Evolutionary conservation across 2,113 vertebrate genomes (phyloP).

Genomic region (Formicarius rufipectus): DNA sequence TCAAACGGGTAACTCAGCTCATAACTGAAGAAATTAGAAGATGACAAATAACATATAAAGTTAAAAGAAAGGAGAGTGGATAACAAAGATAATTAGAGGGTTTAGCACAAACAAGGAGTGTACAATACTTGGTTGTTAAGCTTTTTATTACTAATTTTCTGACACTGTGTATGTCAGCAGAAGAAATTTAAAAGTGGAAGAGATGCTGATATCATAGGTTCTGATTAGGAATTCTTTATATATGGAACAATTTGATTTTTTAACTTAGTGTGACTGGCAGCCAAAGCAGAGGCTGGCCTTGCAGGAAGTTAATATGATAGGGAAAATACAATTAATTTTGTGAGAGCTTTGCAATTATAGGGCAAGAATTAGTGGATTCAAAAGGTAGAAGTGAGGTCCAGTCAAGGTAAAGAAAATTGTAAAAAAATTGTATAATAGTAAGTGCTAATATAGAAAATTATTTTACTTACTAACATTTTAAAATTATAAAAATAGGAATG

Average conservation of each 20-base stretch:
- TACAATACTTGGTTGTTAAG: background rate
- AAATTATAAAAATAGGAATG: background rate
- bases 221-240: background rate
- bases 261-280: background rate
- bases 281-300: background rate
- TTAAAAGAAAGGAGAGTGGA: background rate
- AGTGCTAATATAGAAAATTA: background rate
- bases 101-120: background rate
- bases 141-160: slow-evolving; percentile 8
- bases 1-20: background rate
- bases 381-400: background rate
- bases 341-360: background rate
- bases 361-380: background rate
- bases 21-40: background rate
- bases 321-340: background rate
- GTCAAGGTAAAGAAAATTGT: background rate
- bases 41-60: background rate
- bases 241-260: background rate
- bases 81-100: slow-evolving; percentile 23
- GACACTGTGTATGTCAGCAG: background rate
- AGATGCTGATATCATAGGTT: background rate
- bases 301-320: background rate
- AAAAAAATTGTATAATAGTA: background rate
- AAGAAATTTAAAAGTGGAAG: background rate
- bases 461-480: background rate